Evolutionary conservation across 2,113 vertebrate species (phyloP).

Genomic region (Romanogobio albipinnatus): DNA sequence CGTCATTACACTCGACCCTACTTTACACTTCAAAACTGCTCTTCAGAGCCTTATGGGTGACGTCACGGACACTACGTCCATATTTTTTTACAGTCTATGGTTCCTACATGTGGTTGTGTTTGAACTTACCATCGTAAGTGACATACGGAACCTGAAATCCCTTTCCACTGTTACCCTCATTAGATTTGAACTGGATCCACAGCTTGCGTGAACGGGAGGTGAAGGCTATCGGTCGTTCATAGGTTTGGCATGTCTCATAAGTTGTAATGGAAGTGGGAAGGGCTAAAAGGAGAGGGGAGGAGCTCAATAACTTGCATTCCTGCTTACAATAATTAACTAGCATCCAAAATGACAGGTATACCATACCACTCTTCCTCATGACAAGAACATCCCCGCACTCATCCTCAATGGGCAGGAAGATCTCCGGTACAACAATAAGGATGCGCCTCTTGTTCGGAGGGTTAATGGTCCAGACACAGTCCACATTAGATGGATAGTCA

Average conservation of each 20-base stretch:
- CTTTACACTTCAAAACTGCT: too few relatives aligned
- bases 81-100: too few relatives aligned
- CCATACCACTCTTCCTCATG: conserved; percentile 96
- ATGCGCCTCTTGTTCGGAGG: conserved; percentile 94
- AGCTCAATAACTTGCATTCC: background rate
- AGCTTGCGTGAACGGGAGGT: conserved; percentile 96
- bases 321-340: background rate
- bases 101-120: background rate
- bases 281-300: conserved; percentile 72
- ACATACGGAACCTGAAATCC: conserved; percentile 98
- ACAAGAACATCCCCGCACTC: conserved; percentile 98
- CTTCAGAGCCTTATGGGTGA: too few relatives aligned
- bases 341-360: background rate
- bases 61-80: too few relatives aligned
- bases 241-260: conserved; percentile 98
- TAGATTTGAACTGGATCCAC: conserved; percentile 98
- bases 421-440: conserved; percentile 96
- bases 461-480: conserved; percentile 96
- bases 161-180: conserved; percentile 95
- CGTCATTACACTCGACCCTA: too few relatives aligned
- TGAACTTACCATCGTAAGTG: conserved; percentile 90
- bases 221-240: conserved; percentile 97
- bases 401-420: conserved; percentile 95
- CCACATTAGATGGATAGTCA: conserved; percentile 93
- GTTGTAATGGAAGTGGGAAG: conserved; percentile 97